These are phyloP conservation scores for Rhipidura dahli DNA, from an alignment of 2,113 vertebrate genomes.

Conservation along the genomic window DNA sequence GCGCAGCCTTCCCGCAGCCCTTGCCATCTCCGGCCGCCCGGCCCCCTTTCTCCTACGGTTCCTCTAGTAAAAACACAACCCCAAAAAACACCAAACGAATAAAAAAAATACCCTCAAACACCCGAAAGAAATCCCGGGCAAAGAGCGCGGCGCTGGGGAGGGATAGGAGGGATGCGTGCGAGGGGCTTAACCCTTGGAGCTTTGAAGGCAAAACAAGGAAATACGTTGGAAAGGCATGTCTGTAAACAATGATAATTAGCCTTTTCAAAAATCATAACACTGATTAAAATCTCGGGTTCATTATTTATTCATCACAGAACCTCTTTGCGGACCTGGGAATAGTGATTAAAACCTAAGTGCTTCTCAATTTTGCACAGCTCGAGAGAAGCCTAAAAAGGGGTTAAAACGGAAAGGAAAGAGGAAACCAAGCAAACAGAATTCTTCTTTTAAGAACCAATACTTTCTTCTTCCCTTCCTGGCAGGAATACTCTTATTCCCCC, in stretches of 20 bases:
- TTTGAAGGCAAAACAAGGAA: slow-evolving; percentile 20
- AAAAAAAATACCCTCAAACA: neutral
- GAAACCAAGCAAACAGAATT: slow-evolving; percentile 59
- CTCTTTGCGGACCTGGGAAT: slow-evolving; percentile 72
- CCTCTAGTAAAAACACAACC: neutral
- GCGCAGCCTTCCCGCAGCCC: neutral
- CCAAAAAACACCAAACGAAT: neutral
- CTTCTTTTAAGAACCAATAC: slow-evolving; percentile 52
- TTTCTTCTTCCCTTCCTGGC: slow-evolving; percentile 71
- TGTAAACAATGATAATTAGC: slow-evolving; percentile 68
- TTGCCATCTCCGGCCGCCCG: neutral
- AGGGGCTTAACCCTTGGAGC: slow-evolving; percentile 45
- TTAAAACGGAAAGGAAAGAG: slow-evolving; percentile 60
- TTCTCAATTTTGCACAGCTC: neutral
- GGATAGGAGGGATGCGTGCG: neutral
- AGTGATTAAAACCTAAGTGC: slow-evolving; percentile 70
- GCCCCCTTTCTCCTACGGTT: neutral
- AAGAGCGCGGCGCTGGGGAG: neutral
- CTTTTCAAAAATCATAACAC: slow-evolving; percentile 72
- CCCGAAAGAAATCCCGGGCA: neutral
- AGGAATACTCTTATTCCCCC: slow-evolving; percentile 54
- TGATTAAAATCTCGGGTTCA: slow-evolving; percentile 71
- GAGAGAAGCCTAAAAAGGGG: slow-evolving; percentile 49
- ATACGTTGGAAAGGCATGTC: slow-evolving; percentile 19
- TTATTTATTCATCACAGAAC: slow-evolving; percentile 77